A percentile compares a stretch with the other conserved stretches of the same genome.
phyloP scores from a whole-genome alignment of 2,797 vertebrate species.

The Sparus aurata region DNA sequence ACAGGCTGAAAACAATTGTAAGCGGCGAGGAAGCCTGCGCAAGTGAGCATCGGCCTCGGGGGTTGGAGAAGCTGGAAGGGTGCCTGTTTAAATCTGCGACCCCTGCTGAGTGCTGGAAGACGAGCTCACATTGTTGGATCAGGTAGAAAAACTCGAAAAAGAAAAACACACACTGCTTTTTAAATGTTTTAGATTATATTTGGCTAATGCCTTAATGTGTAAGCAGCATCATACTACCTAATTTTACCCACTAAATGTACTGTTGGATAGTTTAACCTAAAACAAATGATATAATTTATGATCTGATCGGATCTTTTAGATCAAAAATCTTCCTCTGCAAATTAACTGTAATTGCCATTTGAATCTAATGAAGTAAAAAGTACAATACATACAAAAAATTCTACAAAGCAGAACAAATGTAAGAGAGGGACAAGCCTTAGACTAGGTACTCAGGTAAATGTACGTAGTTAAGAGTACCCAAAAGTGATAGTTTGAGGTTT shows the following conservation, averaged over 20 bases:
- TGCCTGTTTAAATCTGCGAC: conserved; percentile 5
- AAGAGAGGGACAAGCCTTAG: too few relatives aligned
- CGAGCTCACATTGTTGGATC: too few relatives aligned
- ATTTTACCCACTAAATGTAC: not conserved
- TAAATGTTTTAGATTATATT: not conserved
- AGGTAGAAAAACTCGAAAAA: too few relatives aligned
- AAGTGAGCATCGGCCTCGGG: not conserved
- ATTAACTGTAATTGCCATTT: not conserved
- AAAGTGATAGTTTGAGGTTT: not conserved
- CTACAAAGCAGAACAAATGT: not conserved
- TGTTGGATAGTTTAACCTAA: not conserved
- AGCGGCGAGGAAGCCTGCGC: not conserved
- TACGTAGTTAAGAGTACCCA: not conserved
- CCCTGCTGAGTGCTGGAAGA: not conserved
- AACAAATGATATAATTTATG: not conserved
- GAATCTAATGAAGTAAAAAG: not conserved
- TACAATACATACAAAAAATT: not conserved
- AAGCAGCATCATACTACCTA: not conserved
- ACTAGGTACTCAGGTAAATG: not conserved
- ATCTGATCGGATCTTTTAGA: not conserved
- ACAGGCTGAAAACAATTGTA: conserved; percentile 11
- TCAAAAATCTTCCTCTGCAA: not conserved
- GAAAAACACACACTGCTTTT: too few relatives aligned
- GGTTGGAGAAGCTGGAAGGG: not conserved
- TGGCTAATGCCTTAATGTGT: not conserved